Evolutionary conservation across 2,888 invertebrate genomes (phyloP), one percentile per base, ranked within the genome.

Genomic region (Choristoneura rosaceana): DNA sequence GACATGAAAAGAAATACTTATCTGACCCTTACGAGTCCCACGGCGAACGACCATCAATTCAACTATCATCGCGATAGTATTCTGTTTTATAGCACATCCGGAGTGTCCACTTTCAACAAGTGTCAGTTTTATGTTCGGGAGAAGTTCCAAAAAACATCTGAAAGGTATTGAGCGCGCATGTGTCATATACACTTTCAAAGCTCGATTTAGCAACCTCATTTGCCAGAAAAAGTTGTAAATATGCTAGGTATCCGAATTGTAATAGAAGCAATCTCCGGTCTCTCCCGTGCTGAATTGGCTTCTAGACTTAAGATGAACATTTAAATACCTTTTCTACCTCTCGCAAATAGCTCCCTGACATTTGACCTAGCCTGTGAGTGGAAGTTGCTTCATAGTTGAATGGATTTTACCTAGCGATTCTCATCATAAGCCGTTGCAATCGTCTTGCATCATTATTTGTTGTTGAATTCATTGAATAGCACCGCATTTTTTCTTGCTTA

Each of bases 21-120:
- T 7, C 62, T 33, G 73, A 69, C 73, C 73, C 73, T 60, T 59
- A 33, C 63, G 55, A 66, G 52, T 66, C 58, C 68, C 71, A 52
- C 63, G 67, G 43, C 25, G 64, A 73, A 55, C 41, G 34, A 12
- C 64, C 65, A 74, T 62, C 70, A 70, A 75, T 71, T 38, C 66
- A 58, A 73, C 65, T 73, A 76, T 73, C 75, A 68, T 64, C 43
- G 50, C 58, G 71, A 61, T 71, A 50, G 62, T 62, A 62, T 66
- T 59, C 65, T 25, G 55, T 75, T 75, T 75, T 75, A 75, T 75
- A 61, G 71, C 45, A 41, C 71, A 69, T 63, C 73, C 62, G 60
- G 64, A 65, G 70, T 70, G 69, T 74, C 73, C 76, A 78, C 75
- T 80, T 81, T 83, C 84, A 86, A 85, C 85, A 86, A 85, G 84